These are phyloP conservation scores for Prochilodus magdalenae DNA, from an alignment of 2,113 vertebrate genomes.

Conservation along the genomic window DNA sequence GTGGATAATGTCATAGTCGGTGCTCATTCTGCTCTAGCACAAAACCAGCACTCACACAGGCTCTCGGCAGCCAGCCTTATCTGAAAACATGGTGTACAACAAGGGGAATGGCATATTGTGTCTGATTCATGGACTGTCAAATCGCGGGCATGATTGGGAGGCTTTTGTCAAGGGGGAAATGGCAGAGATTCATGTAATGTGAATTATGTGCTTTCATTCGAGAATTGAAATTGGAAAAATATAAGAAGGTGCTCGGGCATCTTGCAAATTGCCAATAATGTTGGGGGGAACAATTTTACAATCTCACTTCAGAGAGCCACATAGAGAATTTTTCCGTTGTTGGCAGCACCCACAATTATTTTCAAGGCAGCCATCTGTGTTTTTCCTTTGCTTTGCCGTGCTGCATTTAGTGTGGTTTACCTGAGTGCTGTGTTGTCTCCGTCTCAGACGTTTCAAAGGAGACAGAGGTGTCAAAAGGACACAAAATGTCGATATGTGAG, in stretches of 20 bases:
- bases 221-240: slow-evolving; percentile 26
- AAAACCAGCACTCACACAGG: neutral
- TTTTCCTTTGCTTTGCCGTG: neutral
- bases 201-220: slow-evolving; percentile 25
- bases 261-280: slow-evolving; percentile 44
- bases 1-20: slow-evolving; percentile 34
- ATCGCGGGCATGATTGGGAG: slow-evolving; percentile 17
- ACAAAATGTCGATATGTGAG: neutral
- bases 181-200: slow-evolving; percentile 22
- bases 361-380: neutral
- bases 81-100: slow-evolving; percentile 8
- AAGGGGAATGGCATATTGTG: slow-evolving; percentile 12
- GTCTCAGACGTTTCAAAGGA: neutral
- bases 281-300: slow-evolving; percentile 20
- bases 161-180: slow-evolving; percentile 38
- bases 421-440: neutral
- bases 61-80: neutral
- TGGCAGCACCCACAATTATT: neutral
- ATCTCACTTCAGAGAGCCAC: slow-evolving; percentile 32
- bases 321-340: neutral
- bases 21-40: slow-evolving; percentile 15
- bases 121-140: slow-evolving; percentile 28
- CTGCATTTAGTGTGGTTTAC: neutral
- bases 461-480: neutral
- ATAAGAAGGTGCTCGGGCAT: slow-evolving; percentile 11